A percentile compares a stretch with the other conserved stretches of the same genome.
Evolutionary conservation across 2,797 vertebrate species (phyloP).

Genomic region (Galago senegalensis): DNA sequence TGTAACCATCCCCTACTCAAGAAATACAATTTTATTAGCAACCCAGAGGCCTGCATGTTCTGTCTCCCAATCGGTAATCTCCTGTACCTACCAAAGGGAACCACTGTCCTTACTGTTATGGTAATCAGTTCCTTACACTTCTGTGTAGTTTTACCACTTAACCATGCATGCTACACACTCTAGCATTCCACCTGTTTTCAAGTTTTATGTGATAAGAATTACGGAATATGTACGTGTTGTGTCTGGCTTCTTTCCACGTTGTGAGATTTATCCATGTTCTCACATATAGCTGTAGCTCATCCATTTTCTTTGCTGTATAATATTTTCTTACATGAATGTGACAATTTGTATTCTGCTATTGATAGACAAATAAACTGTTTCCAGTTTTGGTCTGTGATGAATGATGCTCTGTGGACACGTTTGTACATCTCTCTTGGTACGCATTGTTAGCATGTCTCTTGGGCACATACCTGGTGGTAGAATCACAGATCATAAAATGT

Average conservation of each 20-base stretch:
- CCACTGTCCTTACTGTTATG: background rate
- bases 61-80: background rate
- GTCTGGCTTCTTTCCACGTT: background rate
- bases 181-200: background rate
- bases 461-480: background rate
- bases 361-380: background rate
- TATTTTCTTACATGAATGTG: background rate
- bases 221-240: background rate
- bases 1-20: background rate
- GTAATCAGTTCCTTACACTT: background rate
- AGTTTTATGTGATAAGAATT: background rate
- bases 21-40: constrained; percentile 13
- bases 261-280: background rate
- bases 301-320: background rate
- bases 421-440: background rate
- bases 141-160: background rate
- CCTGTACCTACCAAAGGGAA: background rate
- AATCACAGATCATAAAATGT: constrained; percentile 8
- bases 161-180: background rate
- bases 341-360: background rate
- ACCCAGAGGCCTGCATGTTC: background rate
- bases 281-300: background rate
- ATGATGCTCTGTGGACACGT: background rate
- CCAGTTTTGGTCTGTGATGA: background rate
- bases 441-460: background rate